Conservation (phyloP, 2,113 vertebrate species). For the Hyla sarda region DNA sequence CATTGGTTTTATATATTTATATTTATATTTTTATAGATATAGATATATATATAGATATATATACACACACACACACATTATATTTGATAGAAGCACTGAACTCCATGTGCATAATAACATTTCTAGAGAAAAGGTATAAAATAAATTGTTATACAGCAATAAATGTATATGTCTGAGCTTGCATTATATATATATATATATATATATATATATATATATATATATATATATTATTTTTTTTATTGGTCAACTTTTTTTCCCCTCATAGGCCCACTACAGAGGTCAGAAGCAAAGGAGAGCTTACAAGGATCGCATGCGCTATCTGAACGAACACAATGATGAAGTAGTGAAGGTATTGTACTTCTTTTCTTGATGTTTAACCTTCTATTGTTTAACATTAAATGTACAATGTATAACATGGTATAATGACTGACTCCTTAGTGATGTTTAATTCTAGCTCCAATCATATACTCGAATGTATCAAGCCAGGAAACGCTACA, state of each 20-base stretch:
- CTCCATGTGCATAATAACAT: not conserved
- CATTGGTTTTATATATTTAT: too few relatives aligned
- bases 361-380: not conserved
- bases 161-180: too few relatives aligned
- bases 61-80: too few relatives aligned
- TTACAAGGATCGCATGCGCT: slow-evolving; percentile 82
- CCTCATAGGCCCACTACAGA: slow-evolving; percentile 88
- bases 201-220: too few relatives aligned
- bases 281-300: slow-evolving; percentile 90
- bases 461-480: slow-evolving; percentile 94
- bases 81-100: too few relatives aligned
- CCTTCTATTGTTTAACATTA: too few relatives aligned
- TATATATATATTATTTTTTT: too few relatives aligned
- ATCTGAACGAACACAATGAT: slow-evolving; percentile 80
- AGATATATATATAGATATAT: too few relatives aligned
- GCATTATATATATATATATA: too few relatives aligned
- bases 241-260: slow-evolving; percentile 30
- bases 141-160: too few relatives aligned
- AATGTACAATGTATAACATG: not conserved
- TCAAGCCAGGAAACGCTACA: slow-evolving; percentile 91
- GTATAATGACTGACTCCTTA: not conserved
- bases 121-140: not conserved
- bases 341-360: slow-evolving; percentile 87
- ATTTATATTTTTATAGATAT: too few relatives aligned
- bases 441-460: slow-evolving; percentile 75